Percentiles rank a stretch among this genome's conserved stretches.
Evolutionary conservation across 2,113 vertebrate genomes (phyloP).

Genomic region (Pseudonaja textilis): DNA sequence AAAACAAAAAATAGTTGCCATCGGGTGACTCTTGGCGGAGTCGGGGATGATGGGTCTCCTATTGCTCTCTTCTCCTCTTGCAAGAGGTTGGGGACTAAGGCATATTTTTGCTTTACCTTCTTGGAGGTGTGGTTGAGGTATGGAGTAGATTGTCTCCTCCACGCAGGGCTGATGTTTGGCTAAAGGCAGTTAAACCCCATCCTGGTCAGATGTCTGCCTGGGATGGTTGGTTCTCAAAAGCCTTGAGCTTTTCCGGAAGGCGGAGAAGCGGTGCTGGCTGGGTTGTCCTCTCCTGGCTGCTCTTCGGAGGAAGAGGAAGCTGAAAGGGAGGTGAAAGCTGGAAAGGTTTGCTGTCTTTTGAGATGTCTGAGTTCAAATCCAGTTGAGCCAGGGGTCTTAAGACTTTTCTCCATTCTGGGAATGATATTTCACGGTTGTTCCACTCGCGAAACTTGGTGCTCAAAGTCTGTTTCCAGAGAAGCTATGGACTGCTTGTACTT

Average conservation of each 20-base stretch:
- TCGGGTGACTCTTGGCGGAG: not conserved
- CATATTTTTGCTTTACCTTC: not conserved
- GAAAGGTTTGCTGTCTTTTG: accelerated
- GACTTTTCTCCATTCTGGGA: not conserved
- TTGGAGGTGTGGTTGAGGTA: not conserved
- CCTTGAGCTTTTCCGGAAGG: not conserved
- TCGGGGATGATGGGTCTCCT: not conserved
- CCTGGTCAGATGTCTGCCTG: not conserved
- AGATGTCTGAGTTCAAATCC: not conserved
- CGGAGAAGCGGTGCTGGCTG: not conserved
- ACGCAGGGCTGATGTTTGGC: too few species aligned
- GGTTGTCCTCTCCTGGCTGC: not conserved
- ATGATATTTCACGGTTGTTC: not conserved
- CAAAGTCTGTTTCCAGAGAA: not conserved
- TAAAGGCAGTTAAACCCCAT: too few species aligned
- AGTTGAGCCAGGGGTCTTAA: not conserved
- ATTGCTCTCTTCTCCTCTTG: not conserved
- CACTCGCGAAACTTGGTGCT: not conserved
- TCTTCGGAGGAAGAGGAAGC: too few species aligned
- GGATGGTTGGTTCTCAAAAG: too few species aligned
- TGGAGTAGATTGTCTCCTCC: not conserved
- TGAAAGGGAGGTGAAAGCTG: not conserved
- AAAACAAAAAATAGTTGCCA: not conserved
- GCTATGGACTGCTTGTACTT: not conserved
- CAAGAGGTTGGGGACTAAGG: not conserved